phyloP scores from a whole-genome alignment of 2,888 invertebrate genomes.

The Scelioninae gen. 1 region DNA sequence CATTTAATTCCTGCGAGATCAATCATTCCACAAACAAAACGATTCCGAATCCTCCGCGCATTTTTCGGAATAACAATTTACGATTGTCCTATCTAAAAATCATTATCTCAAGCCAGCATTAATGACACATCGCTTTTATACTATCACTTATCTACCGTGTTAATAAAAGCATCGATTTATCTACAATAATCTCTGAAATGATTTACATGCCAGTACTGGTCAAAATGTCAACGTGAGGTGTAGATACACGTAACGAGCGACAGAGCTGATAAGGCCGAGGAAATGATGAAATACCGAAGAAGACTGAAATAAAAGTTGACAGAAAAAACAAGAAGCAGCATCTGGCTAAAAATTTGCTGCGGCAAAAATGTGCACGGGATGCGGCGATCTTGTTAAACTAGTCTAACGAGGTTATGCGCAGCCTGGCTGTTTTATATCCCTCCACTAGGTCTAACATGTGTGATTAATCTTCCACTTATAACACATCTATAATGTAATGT shows the following conservation, averaged over 20 bases:
- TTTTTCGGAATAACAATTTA: not conserved
- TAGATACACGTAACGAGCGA: conserved; percentile 39
- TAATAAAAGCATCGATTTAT: conserved; percentile 15
- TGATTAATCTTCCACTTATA: conserved; percentile 68
- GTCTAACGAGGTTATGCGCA: conserved; percentile 77
- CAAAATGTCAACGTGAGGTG: conserved; percentile 37
- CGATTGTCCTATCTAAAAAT: too few species aligned
- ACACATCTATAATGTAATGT: conserved; percentile 54
- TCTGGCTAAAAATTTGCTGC: not conserved
- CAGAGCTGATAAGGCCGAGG: conserved; percentile 41
- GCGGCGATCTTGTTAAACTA: conserved; percentile 80
- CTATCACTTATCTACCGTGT: not conserved
- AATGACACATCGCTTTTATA: not conserved
- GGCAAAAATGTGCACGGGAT: conserved; percentile 75
- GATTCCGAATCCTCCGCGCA: conserved; percentile 4
- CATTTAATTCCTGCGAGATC: conserved; percentile 35
- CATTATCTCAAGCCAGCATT: not conserved
- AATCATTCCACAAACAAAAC: conserved; percentile 23
- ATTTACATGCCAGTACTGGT: conserved; percentile 12
- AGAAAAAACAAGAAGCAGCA: conserved; percentile 70
- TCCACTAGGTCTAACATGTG: conserved; percentile 51
- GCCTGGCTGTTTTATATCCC: conserved; percentile 59
- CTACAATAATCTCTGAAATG: conserved; percentile 32
- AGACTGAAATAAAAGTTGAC: conserved; percentile 15
- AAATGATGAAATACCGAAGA: conserved; percentile 43